phyloP scores from a whole-genome alignment of 2,797 vertebrate species.

The Manis crassicaudata region DNA sequence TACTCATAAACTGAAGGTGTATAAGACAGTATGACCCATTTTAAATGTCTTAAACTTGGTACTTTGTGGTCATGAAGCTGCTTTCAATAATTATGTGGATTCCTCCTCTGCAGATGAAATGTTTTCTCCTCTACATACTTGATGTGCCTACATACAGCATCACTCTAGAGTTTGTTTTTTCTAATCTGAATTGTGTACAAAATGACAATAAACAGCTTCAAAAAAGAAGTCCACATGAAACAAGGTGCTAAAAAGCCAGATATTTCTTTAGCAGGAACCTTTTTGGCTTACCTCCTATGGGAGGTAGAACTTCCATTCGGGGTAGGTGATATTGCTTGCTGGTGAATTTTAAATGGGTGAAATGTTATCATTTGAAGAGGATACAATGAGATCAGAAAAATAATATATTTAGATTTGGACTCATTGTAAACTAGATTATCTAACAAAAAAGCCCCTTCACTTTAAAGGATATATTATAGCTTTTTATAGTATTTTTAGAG shows the following conservation, averaged over 20 bases:
- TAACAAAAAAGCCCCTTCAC: neutral
- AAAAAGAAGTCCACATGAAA: neutral
- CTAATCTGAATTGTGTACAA: neutral
- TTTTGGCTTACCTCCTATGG: neutral
- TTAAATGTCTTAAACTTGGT: constrained; percentile 5
- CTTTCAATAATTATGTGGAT: neutral
- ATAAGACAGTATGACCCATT: neutral
- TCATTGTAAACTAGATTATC: neutral
- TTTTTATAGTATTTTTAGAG: too few relatives aligned
- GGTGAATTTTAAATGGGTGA: neutral
- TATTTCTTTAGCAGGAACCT: neutral
- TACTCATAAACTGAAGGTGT: neutral
- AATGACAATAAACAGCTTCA: neutral
- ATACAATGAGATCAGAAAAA: constrained; percentile 23
- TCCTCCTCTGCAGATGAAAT: neutral
- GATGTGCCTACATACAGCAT: neutral
- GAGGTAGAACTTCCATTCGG: neutral
- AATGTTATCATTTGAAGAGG: neutral
- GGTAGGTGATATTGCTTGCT: neutral
- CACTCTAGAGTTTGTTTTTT: neutral
- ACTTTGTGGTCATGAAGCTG: neutral
- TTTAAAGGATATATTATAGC: neutral
- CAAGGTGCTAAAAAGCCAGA: neutral
- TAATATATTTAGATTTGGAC: neutral
- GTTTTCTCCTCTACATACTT: neutral